Base-by-base conservation (phyloP, 1,140 invertebrate genomes). In the Drosophila lacteicornis region DNA sequence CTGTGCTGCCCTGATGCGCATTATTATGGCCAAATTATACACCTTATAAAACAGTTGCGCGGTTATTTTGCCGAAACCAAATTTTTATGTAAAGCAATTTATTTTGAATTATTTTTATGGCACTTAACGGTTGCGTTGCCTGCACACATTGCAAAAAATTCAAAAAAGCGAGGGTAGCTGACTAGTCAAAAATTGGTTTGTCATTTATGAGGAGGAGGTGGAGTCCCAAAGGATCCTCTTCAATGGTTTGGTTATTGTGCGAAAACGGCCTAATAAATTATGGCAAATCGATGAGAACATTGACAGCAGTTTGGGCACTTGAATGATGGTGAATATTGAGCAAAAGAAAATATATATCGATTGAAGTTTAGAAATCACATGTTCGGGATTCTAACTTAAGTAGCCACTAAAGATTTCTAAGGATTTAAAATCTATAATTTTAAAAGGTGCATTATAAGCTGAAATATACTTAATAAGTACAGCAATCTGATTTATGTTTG, bases 71-170 rank as follows among this genome's bases (percentile, higher is more conserved):
- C 49, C 46, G 38, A 47, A 67, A 67, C 59, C 60, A 75, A 86
- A 90, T 91, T 91, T 91, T 91, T 91, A 91, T 91, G 90, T 73
- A 90, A 80, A 91, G 90, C 90, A 91, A 91, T 91, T 91, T 91
- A 91, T 91, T 91, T 91, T 91, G 80, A 91, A 91, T 91, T 91
- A 91, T 91, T 91, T 91, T 91, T 91, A 91, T 91, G 85, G 90
- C 85, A 87, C 90, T 91, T 90, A 83, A 83, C 80, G 90, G 70
- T 69, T 69, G 55, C 80, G 68, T 40, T 40, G 69, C 56, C 56
- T 75, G 63, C 65, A 60, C 67, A 45, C 45, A 66, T 33, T 69
- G 22, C 9, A 13, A 22, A 53, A 51, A 65, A n/a, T 13, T 4
- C 0, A 22, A 17, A 33, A 55, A 25, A n/a, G n/a, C 15, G 30